Conservation (phyloP, 2,113 vertebrate genomes). For the Chloropsis hardwickii region DNA sequence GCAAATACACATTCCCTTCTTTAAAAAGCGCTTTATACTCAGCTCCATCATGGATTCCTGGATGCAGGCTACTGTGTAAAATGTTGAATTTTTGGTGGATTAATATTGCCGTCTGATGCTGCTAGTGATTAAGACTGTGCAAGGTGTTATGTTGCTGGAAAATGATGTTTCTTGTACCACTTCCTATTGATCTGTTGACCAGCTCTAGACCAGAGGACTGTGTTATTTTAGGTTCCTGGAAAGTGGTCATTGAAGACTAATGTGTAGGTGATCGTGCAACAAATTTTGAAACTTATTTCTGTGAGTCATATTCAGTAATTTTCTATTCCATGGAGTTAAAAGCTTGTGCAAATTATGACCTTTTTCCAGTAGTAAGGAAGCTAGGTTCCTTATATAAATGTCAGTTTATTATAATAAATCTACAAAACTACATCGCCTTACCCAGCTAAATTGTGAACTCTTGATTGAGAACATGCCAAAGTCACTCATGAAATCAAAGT, state of each 20-base stretch:
- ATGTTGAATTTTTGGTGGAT: background rate
- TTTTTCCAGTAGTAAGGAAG: background rate
- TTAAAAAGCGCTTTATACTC: slow-evolving; percentile 1
- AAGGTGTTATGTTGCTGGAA: background rate
- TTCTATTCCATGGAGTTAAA: background rate
- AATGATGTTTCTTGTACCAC: background rate
- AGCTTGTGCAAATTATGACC: background rate
- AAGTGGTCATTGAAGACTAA: background rate
- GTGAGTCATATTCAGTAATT: background rate
- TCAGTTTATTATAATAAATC: slow-evolving; percentile 2
- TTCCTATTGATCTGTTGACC: background rate
- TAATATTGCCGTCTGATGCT: slow-evolving; percentile 13
- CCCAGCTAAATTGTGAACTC: background rate
- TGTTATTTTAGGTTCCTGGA: background rate
- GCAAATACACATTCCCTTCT: background rate
- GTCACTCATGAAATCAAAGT: background rate
- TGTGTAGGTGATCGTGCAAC: background rate
- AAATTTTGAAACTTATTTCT: background rate
- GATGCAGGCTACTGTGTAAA: background rate
- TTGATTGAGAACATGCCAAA: background rate
- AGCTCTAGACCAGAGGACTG: background rate
- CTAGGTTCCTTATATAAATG: background rate
- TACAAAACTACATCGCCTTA: background rate
- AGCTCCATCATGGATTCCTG: slow-evolving; percentile 15
- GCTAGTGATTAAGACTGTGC: background rate